Evolutionary conservation across 30 jellyfish, hydroid and myxozoan genomes (phyloP).

Genomic region (Pseudorhiza aurosa): DNA sequence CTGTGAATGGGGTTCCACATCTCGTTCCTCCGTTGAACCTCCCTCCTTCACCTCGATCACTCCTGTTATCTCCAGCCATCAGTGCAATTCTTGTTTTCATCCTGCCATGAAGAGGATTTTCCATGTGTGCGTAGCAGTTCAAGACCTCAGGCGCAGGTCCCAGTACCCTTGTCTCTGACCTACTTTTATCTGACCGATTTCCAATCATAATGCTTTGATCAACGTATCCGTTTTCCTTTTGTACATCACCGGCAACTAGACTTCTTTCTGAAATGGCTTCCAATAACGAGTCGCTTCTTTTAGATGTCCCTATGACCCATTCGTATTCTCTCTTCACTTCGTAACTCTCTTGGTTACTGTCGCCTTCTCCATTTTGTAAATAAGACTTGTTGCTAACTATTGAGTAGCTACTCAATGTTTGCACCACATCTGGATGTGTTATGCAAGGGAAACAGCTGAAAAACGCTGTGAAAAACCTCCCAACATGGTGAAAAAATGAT

Average conservation of each 20-base stretch:
- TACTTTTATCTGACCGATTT: not conserved
- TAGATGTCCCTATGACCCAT: not conserved
- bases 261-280: not conserved
- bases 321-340: not conserved
- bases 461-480: conserved; percentile 17
- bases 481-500: not conserved
- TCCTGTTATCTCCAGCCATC: not conserved
- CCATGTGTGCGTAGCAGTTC: not conserved
- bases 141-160: conserved; percentile 3
- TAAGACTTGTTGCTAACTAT: not conserved
- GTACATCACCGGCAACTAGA: not conserved
- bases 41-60: not conserved
- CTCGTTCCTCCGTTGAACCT: not conserved
- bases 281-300: conserved; percentile 9
- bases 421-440: conserved; percentile 28
- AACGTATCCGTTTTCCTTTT: not conserved
- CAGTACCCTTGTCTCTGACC: conserved; percentile 7
- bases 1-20: conserved; percentile 14
- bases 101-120: not conserved
- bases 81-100: not conserved
- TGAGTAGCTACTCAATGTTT: not conserved
- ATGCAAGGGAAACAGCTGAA: conserved; percentile 46
- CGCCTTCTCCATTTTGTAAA: not conserved
- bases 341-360: not conserved
- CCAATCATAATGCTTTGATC: not conserved